Evolutionary conservation across 2,888 invertebrate species (phyloP), one percentile per base, ranked within the genome.

Genomic region (Loripinus fragilis): DNA sequence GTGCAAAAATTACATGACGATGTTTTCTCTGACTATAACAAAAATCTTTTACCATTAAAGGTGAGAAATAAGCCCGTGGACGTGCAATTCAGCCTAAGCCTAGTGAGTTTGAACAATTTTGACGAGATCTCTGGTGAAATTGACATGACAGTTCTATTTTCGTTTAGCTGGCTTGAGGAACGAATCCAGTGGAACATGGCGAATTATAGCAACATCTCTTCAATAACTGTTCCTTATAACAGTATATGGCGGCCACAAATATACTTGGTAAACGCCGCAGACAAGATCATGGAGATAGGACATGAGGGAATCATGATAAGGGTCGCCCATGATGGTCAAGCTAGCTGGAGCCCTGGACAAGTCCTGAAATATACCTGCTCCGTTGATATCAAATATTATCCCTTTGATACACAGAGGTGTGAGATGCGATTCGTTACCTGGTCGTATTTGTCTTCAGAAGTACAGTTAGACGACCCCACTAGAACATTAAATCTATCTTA

Each of bases 171-270:
- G 79, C 35, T 0, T 7, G 83, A 80, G 12, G 70, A 75, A 48
- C 15, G 78, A 7, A 52, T 83, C n/a, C 17, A 25, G 20, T 83
- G 82, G 82, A 42, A 72, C 38, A 69, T 74, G 15, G 2, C 28
- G 2, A 10, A 65, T 38, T 76, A 55, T 60, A 60, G 68, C 25
- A 41, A 48, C 1, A 69, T 60, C 30, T 41, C 28, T 35, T 70
- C 68, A 0, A 28, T 81, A 1, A 23, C 72, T 10, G 52, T 77
- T 10, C 28, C 52, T 0, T 67, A 69, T 10, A 60, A 77, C 15
- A 72, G 74, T n/a, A 55, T 82, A 28, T 82, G 79, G 79, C 50
- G 50, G 15, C 82, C 79, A n/a, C 55, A 74, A 20, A n/a, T 75
- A 5, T 77, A 55, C 55, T 12, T 75, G 7, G 25, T 70, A 20